Evolutionary conservation across 2,888 invertebrate genomes (phyloP).

Genomic region (Yponomeuta cagnagella): DNA sequence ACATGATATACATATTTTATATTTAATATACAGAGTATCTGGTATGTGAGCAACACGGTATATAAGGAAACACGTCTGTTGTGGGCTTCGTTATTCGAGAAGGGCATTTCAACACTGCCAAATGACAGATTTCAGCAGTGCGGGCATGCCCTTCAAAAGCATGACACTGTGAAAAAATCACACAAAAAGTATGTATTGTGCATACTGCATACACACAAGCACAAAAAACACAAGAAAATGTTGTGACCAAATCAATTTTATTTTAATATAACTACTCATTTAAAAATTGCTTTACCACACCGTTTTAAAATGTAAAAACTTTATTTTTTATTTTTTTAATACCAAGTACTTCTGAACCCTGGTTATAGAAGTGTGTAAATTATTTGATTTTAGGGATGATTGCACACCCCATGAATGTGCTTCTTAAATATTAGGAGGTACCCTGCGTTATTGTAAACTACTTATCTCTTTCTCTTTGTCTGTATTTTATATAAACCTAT

Average conservation of each 20-base stretch:
- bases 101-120: neutral
- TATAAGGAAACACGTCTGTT: constrained; percentile 16
- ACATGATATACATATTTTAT: neutral
- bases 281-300: neutral
- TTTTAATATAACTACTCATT: neutral
- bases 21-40: constrained; percentile 36
- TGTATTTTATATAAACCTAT: constrained; percentile 54
- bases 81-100: constrained; percentile 4
- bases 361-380: constrained; percentile 51
- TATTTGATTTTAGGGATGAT: constrained; percentile 44
- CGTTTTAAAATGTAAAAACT: neutral
- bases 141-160: constrained; percentile 29
- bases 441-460: constrained; percentile 48
- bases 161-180: constrained; percentile 42
- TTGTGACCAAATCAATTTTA: neutral
- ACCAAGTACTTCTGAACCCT: constrained; percentile 29
- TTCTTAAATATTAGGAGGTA: constrained; percentile 63
- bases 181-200: constrained; percentile 3
- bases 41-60: constrained; percentile 71
- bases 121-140: constrained; percentile 32
- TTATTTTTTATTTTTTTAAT: constrained; percentile 4
- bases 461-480: constrained; percentile 35
- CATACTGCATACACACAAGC: constrained; percentile 33
- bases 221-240: constrained; percentile 20
- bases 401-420: constrained; percentile 75